Evolutionary conservation across 2,888 invertebrate species (phyloP).

Genomic region (Heliothis peltigera): DNA sequence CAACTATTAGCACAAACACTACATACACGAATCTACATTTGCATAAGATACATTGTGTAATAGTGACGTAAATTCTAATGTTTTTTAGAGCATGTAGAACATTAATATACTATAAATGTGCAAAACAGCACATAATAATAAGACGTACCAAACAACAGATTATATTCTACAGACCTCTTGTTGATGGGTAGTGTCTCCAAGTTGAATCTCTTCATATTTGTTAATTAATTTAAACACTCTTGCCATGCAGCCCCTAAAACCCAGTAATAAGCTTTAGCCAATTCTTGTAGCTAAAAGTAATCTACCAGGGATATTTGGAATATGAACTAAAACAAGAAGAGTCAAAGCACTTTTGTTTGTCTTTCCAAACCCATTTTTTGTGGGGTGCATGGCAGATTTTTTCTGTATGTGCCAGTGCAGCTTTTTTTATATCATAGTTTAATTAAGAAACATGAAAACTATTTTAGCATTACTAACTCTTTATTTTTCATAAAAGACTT

Average conservation of each 20-base stretch:
- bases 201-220: constrained; percentile 2
- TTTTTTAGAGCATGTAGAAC: constrained; percentile 8
- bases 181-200: not conserved
- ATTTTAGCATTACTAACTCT: constrained; percentile 37
- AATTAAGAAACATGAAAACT: constrained; percentile 21
- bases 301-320: no score
- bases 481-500: constrained; percentile 20
- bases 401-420: constrained; percentile 13
- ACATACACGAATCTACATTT: constrained; percentile 33
- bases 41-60: constrained; percentile 24
- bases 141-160: not conserved
- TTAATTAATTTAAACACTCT: not conserved
- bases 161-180: not conserved
- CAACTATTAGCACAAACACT: constrained; percentile 40
- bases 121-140: not conserved
- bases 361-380: no score
- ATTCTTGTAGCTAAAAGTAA: no score
- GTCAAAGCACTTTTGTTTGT: no score
- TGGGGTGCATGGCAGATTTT: no score
- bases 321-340: no score
- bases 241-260: no score
- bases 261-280: no score
- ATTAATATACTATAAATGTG: no score
- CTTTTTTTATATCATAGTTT: constrained; percentile 30
- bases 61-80: constrained; percentile 19